A percentile compares a stretch with the other conserved stretches of the same genome.
Evolutionary conservation across 2,888 invertebrate species (phyloP).

Genomic region (Apodemia mormo): DNA sequence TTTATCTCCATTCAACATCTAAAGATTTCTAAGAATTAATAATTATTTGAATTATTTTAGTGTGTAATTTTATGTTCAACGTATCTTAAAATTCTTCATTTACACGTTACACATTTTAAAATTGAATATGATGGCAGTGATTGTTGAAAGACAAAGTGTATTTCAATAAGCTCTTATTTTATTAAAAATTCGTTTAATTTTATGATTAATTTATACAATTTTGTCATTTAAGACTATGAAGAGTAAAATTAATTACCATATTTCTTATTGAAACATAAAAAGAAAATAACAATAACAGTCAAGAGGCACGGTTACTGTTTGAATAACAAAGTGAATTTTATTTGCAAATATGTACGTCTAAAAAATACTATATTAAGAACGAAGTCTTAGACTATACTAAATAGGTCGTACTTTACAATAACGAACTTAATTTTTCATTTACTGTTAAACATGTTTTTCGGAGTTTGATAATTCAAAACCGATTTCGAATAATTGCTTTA

Average conservation of each 20-base stretch:
- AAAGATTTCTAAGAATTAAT: constrained; percentile 3
- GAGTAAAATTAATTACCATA: background rate
- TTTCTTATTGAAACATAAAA: background rate
- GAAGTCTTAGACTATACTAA: too few relatives aligned
- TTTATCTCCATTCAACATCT: background rate
- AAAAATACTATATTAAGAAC: too few relatives aligned
- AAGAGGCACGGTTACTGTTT: background rate
- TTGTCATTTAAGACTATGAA: background rate
- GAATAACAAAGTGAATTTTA: background rate
- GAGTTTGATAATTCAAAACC: too few relatives aligned
- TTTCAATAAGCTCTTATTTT: constrained; percentile 3
- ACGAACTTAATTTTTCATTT: too few relatives aligned
- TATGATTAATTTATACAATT: background rate
- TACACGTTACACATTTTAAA: background rate
- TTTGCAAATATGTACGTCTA: background rate
- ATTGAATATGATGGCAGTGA: constrained; percentile 8
- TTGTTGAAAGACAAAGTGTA: constrained; percentile 7
- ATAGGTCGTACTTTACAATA: too few relatives aligned
- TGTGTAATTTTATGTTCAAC: background rate
- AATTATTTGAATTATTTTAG: background rate
- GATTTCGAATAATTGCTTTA: too few relatives aligned
- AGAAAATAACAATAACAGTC: background rate
- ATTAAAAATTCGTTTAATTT: background rate
- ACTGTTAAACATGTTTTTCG: too few relatives aligned
- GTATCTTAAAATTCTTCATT: background rate